Evolutionary conservation across 2,113 vertebrate genomes (phyloP), one percentile per base, ranked within the genome.

Genomic region (Phycodurus eques): DNA sequence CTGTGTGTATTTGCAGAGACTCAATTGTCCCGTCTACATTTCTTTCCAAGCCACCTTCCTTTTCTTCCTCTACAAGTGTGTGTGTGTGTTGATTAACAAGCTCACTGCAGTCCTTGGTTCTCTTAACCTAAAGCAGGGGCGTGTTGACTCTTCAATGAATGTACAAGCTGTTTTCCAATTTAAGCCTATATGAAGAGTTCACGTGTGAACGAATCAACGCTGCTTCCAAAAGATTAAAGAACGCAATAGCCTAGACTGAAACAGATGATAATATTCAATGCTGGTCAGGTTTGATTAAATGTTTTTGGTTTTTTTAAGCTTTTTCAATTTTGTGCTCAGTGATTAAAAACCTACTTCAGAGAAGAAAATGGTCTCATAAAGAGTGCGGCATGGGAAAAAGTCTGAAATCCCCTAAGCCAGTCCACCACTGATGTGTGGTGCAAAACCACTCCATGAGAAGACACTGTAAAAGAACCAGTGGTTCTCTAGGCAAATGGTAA

Each of bases 111-210:
- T 78, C 73, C 47, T 81, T 80, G 64, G 57, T 63, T 84, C 78
- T 60, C 67, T 71, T 80, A 77, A 70, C 73, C 74, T 83, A 70
- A 17, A 67, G 71, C 68, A 73, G 76, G 80, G 83, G 82, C 77
- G 72, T 67, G 70, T 79, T 69, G 46, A 72, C 54, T 67, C 70
- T 76, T 77, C 75, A 92, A 85, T 72, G 80, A 63, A 68, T 92
- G 75, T 43, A 86, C 78, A 89, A 82, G 93, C 92, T 90, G 82
- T 89, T 88, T 88, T 92, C 92, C 89, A 87, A 92, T 92, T 85
- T 73, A 93, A 94, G 90, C 89, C 62, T 69, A 90, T 75, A 89
- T 88, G 91, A 89, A 91, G 88, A 92, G 90, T 92, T 81, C 80
- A 91, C 83, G 82, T 88, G 80, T 87, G 81, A 81, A 87, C 87